Percentiles rank a stretch among this genome's conserved stretches.
Evolutionary conservation across 2,113 vertebrate genomes (phyloP).

Genomic region (Catharus fuscescens): DNA sequence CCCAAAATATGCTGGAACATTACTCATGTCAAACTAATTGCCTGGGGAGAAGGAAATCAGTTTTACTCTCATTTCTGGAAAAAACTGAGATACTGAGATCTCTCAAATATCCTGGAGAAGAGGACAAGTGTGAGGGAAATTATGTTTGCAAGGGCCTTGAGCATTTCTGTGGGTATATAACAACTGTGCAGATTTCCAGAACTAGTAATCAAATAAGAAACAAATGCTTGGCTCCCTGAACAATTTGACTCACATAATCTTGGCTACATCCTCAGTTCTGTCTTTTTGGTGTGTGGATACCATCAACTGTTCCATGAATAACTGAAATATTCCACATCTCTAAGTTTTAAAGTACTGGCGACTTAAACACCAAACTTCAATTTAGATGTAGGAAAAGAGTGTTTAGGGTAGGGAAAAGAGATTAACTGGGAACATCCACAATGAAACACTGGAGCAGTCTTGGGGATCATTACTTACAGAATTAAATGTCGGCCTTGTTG

Average conservation of each 20-base stretch:
- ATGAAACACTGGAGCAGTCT: slow-evolving; percentile 1
- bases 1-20: not conserved
- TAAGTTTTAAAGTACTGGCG: not conserved
- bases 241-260: not conserved
- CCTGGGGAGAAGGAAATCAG: not conserved
- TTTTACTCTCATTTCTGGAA: not conserved
- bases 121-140: not conserved
- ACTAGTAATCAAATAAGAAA: not conserved
- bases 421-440: slow-evolving; percentile 16
- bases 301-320: not conserved
- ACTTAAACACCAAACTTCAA: not conserved
- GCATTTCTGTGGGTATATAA: not conserved
- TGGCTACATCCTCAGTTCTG: not conserved
- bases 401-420: not conserved
- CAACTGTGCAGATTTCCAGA: not conserved
- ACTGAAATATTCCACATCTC: not conserved
- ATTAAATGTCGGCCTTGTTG: slow-evolving; percentile 77
- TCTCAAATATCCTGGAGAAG: not conserved
- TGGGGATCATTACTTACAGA: slow-evolving; percentile 83
- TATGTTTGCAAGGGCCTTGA: not conserved
- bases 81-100: not conserved
- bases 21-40: not conserved
- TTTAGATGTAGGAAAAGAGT: slow-evolving; percentile 32
- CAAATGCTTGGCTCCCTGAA: not conserved
- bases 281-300: not conserved